Base-by-base conservation (phyloP, 2,888 invertebrate species). In the Luperina testacea region DNA sequence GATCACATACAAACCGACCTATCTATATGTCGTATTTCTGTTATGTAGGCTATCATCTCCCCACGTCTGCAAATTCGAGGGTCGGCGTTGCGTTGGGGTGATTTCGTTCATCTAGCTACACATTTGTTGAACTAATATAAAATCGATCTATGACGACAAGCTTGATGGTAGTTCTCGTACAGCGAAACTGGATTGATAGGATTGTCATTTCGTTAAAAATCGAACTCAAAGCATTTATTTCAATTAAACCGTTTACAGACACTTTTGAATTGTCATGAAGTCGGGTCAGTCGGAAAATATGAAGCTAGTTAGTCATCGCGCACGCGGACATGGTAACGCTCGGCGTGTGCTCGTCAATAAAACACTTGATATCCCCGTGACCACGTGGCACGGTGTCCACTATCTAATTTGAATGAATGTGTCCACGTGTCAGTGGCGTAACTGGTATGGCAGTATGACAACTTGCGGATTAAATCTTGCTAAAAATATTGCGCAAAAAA, bases 31-130 rank as follows among this genome's bases (percentile, higher is more conserved):
- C 59, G 27, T 67, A n/a, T 72, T 70, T 65, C n/a, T 11, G 51
- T 53, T 85, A 53, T 61, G 38, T 67, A 71, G 65, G 63, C 42
- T 80, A 38, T 59, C 81, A 81, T 81, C 81, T 81, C 78, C 85
- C 85, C 53, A 32, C 59, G 51, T 85, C 71, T 81, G 63, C 48
- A 65, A 67, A 81, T 72, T 38, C 45, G 64, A 67, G 81, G 85
- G 85, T 67, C 81, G 59, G 20, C 11, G 53, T 38, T 38, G 45
- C 73, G 48, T 73, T 80, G 72, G 81, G 81, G 81, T 80, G 85
- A 53, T 83, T 59, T 59, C n/a, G 64, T 79, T 51, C 57, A 80
- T 81, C 53, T 85, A n/a, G 73, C 81, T 72, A 42, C 81, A 85
- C 42, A 27, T 85, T 71, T 67, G 82, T 72, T 20, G 48, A 57